These are phyloP conservation scores for Ormyrus nitidulus DNA, from an alignment of 2,888 invertebrate genomes.

Conservation along the genomic window DNA sequence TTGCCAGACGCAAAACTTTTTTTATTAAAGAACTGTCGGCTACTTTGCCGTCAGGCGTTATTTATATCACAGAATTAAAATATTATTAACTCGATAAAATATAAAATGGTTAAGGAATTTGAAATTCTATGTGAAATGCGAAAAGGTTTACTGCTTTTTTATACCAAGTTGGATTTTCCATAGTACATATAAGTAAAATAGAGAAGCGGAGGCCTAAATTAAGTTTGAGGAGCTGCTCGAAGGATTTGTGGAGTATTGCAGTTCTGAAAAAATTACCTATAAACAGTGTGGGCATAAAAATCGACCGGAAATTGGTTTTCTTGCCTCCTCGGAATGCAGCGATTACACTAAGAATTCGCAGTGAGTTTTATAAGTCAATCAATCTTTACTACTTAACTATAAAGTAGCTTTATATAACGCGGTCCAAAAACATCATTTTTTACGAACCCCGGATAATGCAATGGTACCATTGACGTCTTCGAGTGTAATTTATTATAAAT, in stretches of 20 bases:
- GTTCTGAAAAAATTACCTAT: constrained; percentile 10
- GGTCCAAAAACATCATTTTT: no score
- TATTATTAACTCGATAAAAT: no score
- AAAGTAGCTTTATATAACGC: neutral
- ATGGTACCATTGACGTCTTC: no score
- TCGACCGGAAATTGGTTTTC: constrained; percentile 26
- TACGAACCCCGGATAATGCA: no score
- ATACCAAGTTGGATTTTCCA: no score
- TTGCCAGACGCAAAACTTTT: no score
- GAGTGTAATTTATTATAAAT: no score
- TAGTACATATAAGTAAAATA: no score
- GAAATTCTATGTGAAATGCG: no score
- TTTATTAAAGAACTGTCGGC: neutral
- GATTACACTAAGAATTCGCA: constrained; percentile 27
- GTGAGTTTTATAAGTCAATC: constrained; percentile 31
- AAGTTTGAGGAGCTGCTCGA: neutral
- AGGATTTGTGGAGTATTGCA: neutral
- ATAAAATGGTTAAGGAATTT: no score
- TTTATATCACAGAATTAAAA: no score
- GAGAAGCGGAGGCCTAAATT: neutral
- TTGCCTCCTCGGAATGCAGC: constrained; percentile 16
- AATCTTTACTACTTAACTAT: constrained; percentile 23
- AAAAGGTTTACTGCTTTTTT: no score
- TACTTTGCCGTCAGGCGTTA: neutral
- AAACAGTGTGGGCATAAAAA: constrained; percentile 16